Evolutionary conservation across 2,888 invertebrate species (phyloP).

Genomic region (Cheilosia grossa): DNA sequence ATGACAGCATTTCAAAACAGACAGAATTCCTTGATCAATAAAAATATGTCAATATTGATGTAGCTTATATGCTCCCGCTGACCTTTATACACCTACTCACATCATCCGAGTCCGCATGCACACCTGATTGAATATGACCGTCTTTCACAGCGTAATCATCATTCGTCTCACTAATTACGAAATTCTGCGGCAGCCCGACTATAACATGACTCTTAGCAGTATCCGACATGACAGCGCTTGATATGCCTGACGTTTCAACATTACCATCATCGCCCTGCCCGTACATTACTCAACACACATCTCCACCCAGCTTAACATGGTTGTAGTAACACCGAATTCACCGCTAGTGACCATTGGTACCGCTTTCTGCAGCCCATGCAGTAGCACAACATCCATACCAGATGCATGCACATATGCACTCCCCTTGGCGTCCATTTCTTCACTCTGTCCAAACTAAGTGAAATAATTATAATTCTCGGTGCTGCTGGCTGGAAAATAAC

Average conservation of each 20-base stretch:
- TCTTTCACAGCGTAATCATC: not conserved
- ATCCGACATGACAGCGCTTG: slow-evolving; percentile 59
- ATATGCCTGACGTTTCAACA: slow-evolving; percentile 64
- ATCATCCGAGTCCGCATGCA: not conserved
- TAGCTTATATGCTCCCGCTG: no score
- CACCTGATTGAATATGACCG: not conserved
- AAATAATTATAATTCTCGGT: slow-evolving; percentile 67
- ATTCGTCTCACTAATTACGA: slow-evolving; percentile 38
- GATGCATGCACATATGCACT: slow-evolving; percentile 22
- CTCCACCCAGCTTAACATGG: slow-evolving; percentile 69
- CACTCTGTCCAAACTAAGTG: slow-evolving; percentile 51
- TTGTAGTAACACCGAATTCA: slow-evolving; percentile 64
- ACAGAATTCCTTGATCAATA: no score
- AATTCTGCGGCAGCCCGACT: slow-evolving; percentile 5
- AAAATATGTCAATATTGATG: not conserved
- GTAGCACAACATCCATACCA: slow-evolving; percentile 29
- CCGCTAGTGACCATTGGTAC: slow-evolving; percentile 64
- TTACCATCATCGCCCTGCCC: slow-evolving; percentile 35
- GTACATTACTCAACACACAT: slow-evolving; percentile 58
- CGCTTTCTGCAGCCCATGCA: slow-evolving; percentile 50
- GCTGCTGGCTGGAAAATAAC: slow-evolving; percentile 27
- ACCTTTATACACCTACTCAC: not conserved
- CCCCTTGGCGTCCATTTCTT: slow-evolving; percentile 43
- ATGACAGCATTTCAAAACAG: no score
- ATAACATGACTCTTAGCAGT: slow-evolving; percentile 59